Conservation (phyloP, 2,888 invertebrate genomes). For the Geophilus truncorum region DNA sequence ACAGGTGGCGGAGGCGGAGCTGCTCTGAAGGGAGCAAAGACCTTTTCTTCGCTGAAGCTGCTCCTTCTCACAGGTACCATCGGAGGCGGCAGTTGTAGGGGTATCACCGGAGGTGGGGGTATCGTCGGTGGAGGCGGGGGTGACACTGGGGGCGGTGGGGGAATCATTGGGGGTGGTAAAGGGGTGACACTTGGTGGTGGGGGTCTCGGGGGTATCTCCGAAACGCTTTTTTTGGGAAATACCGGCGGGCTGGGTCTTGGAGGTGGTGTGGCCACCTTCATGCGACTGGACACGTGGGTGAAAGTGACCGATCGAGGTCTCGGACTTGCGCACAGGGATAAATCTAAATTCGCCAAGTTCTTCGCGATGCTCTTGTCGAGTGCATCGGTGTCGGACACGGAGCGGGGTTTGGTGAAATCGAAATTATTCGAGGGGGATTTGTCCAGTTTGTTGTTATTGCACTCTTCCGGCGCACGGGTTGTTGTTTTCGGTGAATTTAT, state of each 20-base stretch:
- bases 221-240: not conserved
- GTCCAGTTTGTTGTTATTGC: not conserved
- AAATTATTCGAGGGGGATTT: not conserved
- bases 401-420: not conserved
- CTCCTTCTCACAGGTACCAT: too few relatives aligned
- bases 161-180: not conserved
- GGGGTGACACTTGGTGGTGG: not conserved
- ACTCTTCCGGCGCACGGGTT: not conserved
- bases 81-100: too few relatives aligned
- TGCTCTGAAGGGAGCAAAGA: too few relatives aligned
- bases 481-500: not conserved
- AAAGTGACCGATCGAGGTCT: not conserved
- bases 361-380: constrained; percentile 19
- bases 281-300: not conserved
- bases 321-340: not conserved
- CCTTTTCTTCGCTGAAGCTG: too few relatives aligned
- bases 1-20: not conserved
- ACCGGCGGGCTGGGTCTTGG: constrained; percentile 28
- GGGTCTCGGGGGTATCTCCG: not conserved
- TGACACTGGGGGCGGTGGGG: not conserved
- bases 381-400: not conserved
- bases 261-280: not conserved
- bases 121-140: constrained; percentile 30
- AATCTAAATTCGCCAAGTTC: constrained; percentile 9
- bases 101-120: not conserved